Base-by-base conservation (phyloP, 2,888 invertebrate genomes). In the Pyrochroa serraticornis region DNA sequence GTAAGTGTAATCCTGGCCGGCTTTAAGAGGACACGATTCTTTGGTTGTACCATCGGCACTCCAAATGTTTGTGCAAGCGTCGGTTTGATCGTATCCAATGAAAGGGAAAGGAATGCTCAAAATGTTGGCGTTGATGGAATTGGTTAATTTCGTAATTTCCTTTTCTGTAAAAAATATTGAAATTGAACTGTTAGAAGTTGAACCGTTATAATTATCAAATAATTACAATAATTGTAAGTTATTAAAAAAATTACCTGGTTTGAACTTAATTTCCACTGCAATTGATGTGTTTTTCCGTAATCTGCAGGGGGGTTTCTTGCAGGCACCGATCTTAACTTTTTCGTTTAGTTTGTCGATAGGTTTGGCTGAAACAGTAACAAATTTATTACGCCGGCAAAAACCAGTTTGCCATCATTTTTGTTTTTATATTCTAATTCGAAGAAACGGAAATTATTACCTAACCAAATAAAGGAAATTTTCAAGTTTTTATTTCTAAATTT, bases 11-110 rank as follows among this genome's bases (percentile, higher is more conserved):
- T 84, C 84, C 58, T 81, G 81, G 38, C 87, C 89, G 5, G 85
- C 85, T 68, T 86, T 84, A 41, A 93, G 77, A 0, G 92, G 89
- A 61, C 92, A 93, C 1, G 82, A 75, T 1, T 82, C 83, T 69
- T 85, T 80, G 0, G 82, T 83, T 48, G 80, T 81, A 0, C 87
- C 89, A 58, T 83, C 82, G 0, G 74, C 75, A 63, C 83, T 79
- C 70, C 77, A 87, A 43, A 93, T 77, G 64, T 86, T 83, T 13
- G 82, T 80, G 69, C 92, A 92, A 31, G 91, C 86, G 46, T 84
- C 82, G 14, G 79, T 81, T 7, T 88, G 88, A 73, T 92, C 89
- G 8, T 91, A 90, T 6, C 93, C 92, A 7, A 90, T 72, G 74
- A 92, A 92, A 0, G 93, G 92, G 46, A 93, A 71, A 0, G 83